Base-by-base conservation (phyloP, 1,140 invertebrate species). In the Leptonema lineaticorne region DNA sequence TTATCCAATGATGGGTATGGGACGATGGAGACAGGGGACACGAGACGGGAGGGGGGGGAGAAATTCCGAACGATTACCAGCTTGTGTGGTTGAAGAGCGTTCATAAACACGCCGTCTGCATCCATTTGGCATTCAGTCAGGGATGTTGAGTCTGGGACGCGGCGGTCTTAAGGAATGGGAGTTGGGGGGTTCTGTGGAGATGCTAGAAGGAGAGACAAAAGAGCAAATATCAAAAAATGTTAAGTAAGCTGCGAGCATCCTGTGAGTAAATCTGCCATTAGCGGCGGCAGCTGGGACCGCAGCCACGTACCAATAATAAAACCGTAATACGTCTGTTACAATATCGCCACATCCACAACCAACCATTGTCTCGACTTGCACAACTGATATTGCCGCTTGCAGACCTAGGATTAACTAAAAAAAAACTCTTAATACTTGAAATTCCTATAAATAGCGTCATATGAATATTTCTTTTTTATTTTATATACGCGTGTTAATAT, bases 211-310 rank as follows among this genome's bases (percentile, higher is more conserved):
- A 62, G 26, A 64, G 45, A 63, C 59, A 37, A 27, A 63, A 46
- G 41, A 5, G 62, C 68, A 67, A 72, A 69, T 67, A 72, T 69
- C 57, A 59, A 69, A 72, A 67, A 69, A 48, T 69, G 67, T 72
- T 69, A 72, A 72, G 70, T 69, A 72, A 72, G 48, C 70, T 48
- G 58, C 45, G 57, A 27, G 67, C 60, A 56, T 69, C 64, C 46
- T 58, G 26, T 20, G 70, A 69, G 70, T 72, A 72, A 72, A 72
- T 69, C 70, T 72, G 59, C 67, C 70, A 72, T 72, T 72, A 72
- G 70, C 59, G 64, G 45, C 18, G 29, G 67, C 67, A 29, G 41
- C 33, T 24, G 57, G 33, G 28, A 26, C 50, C 22, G 24, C 24
- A 14, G 37, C 37, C 70, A 71, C 70, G 70, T 71, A 63, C 65